Base-by-base conservation (phyloP, 1,140 invertebrate species). In the Trichonephila inaurata region DNA sequence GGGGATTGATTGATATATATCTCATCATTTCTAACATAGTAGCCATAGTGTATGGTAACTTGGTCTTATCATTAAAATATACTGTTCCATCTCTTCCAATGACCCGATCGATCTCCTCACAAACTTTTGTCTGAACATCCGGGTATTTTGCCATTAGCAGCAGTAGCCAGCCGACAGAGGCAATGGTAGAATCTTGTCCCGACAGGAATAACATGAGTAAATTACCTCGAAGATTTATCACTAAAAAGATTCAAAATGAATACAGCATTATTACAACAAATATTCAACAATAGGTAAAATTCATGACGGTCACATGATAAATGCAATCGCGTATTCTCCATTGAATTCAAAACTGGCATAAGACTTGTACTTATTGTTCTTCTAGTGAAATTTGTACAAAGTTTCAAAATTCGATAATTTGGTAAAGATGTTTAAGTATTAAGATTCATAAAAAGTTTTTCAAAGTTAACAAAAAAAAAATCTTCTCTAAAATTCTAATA, bases 1-100 rank as follows among this genome's bases (percentile, higher is more conserved):
- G 28, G 0, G 87, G 69, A 58, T 61, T 85, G 21, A 94, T 90
- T 18, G 88, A 51, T 8, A 61, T 19, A 33, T 61, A 94, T 69
- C 93, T 12, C 18, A 69, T 14, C 93, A 94, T 94, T 21, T 94
- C 93, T 16, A 83, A 60, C 14, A 90, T 85, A 14, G 93, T 66
- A 16, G 93, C 93, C 77, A 90, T 33, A 2, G 93, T 94, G 19
- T 90, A 94, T 0, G 93, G 93, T 8, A 90, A n/a, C 4, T 85
- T 89, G 14, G 14, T 40, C 18, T 61, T 89, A 44, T 94, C 88
- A n/a, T 83, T 77, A 16, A 44, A 94, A n/a, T 72, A 90, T 8
- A 90, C 44, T 8, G 24, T 18, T n/a, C 88, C 81, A 61, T 94
- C 88, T 61, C 60, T 66, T 6, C 93, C 93, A 5, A 94, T 69